Evolutionary conservation across 2,113 vertebrate genomes (phyloP).

Genomic region (Pygoscelis antarcticus): DNA sequence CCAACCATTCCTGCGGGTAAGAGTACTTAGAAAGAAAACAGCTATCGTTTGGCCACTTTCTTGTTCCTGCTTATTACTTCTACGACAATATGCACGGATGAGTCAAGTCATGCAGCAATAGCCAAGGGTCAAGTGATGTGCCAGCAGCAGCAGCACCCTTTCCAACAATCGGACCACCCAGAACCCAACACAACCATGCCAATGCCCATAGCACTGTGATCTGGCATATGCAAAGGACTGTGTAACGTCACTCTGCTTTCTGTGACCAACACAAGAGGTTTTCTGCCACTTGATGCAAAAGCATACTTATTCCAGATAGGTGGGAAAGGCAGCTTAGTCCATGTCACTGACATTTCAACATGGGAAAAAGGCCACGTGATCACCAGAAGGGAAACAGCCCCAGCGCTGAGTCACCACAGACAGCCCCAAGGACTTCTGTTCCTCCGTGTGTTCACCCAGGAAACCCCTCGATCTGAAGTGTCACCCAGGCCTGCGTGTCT

Average conservation of each 20-base stretch:
- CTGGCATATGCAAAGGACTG: background rate
- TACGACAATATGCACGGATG: rapidly evolving
- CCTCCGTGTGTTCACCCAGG: background rate
- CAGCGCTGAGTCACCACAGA: background rate
- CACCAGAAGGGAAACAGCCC: background rate
- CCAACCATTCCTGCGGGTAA: background rate
- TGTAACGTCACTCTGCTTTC: background rate
- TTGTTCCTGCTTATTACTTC: background rate
- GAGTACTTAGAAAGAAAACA: background rate
- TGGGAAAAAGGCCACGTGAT: background rate
- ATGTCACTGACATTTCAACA: background rate
- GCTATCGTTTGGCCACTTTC: background rate
- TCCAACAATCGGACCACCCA: background rate
- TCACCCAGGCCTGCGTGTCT: background rate
- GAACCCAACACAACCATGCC: background rate
- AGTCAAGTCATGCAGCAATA: background rate
- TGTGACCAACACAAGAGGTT: background rate
- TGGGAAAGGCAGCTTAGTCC: background rate
- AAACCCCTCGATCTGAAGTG: background rate
- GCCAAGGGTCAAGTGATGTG: background rate
- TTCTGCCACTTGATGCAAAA: background rate
- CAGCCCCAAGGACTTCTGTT: background rate
- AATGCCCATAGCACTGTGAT: too few species aligned
- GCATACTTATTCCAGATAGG: background rate
- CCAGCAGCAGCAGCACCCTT: background rate